Conservation (phyloP, 53 echinoderm and acorn worm species). For the Actinopyga echinites region DNA sequence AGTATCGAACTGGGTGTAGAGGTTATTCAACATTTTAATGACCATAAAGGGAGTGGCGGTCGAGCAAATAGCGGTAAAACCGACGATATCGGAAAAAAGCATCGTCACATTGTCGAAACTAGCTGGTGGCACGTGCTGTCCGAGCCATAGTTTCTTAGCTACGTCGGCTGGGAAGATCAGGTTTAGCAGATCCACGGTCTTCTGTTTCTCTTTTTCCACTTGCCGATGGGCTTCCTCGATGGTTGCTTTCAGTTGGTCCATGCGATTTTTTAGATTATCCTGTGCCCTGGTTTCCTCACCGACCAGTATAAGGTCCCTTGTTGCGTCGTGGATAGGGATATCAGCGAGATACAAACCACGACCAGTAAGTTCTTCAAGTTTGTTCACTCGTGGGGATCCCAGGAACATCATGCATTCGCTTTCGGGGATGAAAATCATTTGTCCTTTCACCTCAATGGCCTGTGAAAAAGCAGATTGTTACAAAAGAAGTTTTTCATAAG, state of each 20-base stretch:
- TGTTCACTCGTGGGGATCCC: slow-evolving; percentile 86
- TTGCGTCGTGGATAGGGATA: slow-evolving; percentile 95
- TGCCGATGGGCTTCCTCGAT: slow-evolving; percentile 80
- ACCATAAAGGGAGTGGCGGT: slow-evolving; percentile 94
- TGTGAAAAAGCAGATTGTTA: slow-evolving; percentile 28
- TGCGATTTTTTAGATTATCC: slow-evolving; percentile 85
- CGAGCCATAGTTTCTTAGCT: slow-evolving; percentile 87
- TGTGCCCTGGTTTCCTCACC: slow-evolving; percentile 95
- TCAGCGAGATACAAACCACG: slow-evolving; percentile 87
- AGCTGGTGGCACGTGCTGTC: slow-evolving; percentile 68
- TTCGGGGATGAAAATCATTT: slow-evolving; percentile 88
- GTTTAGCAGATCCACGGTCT: slow-evolving; percentile 86
- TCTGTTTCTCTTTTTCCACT: slow-evolving; percentile 75
- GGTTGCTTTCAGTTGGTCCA: slow-evolving; percentile 91
- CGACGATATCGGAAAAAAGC: slow-evolving; percentile 93
- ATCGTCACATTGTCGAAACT: slow-evolving; percentile 78
- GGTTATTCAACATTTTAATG: slow-evolving; percentile 84
- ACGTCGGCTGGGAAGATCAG: slow-evolving; percentile 90
- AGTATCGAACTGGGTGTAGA: slow-evolving; percentile 88
- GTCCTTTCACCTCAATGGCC: slow-evolving; percentile 83
- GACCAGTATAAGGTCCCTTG: slow-evolving; percentile 87
- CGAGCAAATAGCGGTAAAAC: slow-evolving; percentile 93
- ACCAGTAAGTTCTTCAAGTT: slow-evolving; percentile 89
- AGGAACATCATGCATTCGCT: slow-evolving; percentile 87
- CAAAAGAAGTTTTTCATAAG: neutral